phyloP scores from a whole-genome alignment of 2,888 invertebrate species.

The Eristalinus sepulchralis region DNA sequence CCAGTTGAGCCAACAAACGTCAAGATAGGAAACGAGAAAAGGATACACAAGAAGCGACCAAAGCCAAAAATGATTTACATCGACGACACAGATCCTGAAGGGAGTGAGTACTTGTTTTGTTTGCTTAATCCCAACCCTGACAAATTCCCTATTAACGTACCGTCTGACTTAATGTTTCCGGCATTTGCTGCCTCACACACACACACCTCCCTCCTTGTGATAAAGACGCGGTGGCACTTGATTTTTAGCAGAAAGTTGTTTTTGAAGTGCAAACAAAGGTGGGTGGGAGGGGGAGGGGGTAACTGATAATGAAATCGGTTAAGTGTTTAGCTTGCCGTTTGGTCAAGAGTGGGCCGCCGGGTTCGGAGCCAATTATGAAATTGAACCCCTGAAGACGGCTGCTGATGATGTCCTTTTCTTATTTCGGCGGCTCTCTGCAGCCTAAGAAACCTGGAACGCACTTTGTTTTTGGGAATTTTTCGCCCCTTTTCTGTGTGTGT shows the following conservation, averaged over 20 bases:
- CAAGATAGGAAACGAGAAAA: conserved; percentile 67
- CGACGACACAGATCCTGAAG: conserved; percentile 93
- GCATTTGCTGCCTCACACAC: conserved; percentile 10
- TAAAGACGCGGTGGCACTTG: conserved; percentile 18
- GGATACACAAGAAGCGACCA: conserved; percentile 63
- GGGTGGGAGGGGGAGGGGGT: not conserved
- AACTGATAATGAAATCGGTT: conserved; percentile 50
- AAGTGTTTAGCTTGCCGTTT: not conserved
- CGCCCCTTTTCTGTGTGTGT: not conserved
- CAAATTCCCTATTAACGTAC: not conserved
- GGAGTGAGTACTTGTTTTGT: conserved; percentile 85
- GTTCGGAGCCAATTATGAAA: conserved; percentile 44
- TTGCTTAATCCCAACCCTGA: no score
- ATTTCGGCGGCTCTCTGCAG: not conserved
- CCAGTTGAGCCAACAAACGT: not conserved
- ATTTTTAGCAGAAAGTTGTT: not conserved
- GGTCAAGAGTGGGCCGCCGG: not conserved
- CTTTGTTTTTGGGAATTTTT: not conserved
- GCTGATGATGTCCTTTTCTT: conserved; percentile 30
- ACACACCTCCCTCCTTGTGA: not conserved
- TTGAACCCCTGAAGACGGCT: conserved; percentile 31
- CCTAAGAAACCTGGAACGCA: conserved; percentile 17
- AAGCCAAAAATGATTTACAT: conserved; percentile 89
- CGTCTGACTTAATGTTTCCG: conserved; percentile 31
- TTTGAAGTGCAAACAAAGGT: conserved; percentile 55